Evolutionary conservation across 2,113 vertebrate species (phyloP).

Genomic region (Fregetta grallaria): DNA sequence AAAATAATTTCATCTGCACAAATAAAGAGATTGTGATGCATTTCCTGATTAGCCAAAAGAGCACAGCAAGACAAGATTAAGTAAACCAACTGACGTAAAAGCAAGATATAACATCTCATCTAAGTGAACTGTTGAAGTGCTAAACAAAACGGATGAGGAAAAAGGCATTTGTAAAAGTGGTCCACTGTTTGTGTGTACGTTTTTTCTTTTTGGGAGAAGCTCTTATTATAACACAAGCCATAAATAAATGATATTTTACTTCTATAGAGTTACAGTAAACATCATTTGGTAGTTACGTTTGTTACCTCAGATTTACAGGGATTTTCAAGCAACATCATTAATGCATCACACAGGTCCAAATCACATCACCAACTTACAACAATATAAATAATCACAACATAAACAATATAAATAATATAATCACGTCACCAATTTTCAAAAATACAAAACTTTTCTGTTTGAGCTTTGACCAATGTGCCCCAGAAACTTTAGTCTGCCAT

Average conservation of each 20-base stretch:
- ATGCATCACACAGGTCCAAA: background rate
- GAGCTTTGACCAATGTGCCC: background rate
- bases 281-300: background rate
- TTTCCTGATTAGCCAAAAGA: constrained; percentile 7
- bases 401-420: background rate
- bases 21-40: background rate
- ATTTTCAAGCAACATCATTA: background rate
- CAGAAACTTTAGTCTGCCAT: background rate
- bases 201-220: background rate
- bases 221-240: background rate
- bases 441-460: background rate
- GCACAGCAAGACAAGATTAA: background rate
- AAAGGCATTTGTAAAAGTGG: background rate
- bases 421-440: background rate
- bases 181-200: background rate
- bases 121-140: background rate
- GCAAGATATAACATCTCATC: background rate
- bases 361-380: background rate
- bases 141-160: background rate
- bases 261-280: background rate
- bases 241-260: background rate
- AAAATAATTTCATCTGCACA: constrained; percentile 5
- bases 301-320: background rate
- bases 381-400: background rate
- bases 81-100: background rate